Conservation (phyloP, 2,888 invertebrate genomes). For the Dorcus parallelipipedus region DNA sequence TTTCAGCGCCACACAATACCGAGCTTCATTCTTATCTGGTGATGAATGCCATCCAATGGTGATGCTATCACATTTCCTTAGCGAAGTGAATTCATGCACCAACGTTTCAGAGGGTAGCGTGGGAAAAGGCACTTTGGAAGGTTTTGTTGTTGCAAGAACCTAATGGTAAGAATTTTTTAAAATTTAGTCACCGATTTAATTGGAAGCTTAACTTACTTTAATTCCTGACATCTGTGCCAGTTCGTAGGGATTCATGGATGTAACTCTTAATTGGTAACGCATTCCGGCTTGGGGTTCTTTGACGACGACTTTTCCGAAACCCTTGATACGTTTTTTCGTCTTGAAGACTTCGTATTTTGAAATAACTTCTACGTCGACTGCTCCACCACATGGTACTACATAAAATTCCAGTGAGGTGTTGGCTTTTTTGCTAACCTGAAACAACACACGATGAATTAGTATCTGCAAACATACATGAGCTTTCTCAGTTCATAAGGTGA, state of each 20-base stretch:
- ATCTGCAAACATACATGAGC: no score
- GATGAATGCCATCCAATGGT: constrained; percentile 59
- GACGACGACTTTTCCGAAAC: constrained; percentile 49
- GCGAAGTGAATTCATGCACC: constrained; percentile 52
- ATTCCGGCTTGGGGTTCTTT: constrained; percentile 46
- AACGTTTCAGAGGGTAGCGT: constrained; percentile 53
- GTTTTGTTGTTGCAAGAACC: constrained; percentile 53
- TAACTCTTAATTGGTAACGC: constrained; percentile 53
- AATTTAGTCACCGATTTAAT: not conserved
- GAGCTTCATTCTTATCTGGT: constrained; percentile 44
- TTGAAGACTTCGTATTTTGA: constrained; percentile 45
- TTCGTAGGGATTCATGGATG: constrained; percentile 53
- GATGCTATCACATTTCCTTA: constrained; percentile 52
- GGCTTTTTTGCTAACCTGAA: constrained; percentile 34
- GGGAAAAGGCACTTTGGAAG: constrained; percentile 51
- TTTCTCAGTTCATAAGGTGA: no score
- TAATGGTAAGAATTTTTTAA: constrained; percentile 27
- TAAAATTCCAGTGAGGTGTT: constrained; percentile 44
- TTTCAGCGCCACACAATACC: constrained; percentile 48
- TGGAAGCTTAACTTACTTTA: constrained; percentile 43
- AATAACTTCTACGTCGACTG: constrained; percentile 50
- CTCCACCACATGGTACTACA: constrained; percentile 57
- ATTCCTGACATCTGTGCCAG: constrained; percentile 51
- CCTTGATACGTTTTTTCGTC: constrained; percentile 45
- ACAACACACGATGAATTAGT: not conserved